Evolutionary conservation across 2,888 invertebrate species (phyloP), one percentile per base, ranked within the genome.

Genomic region (Drosophila gaucha): DNA sequence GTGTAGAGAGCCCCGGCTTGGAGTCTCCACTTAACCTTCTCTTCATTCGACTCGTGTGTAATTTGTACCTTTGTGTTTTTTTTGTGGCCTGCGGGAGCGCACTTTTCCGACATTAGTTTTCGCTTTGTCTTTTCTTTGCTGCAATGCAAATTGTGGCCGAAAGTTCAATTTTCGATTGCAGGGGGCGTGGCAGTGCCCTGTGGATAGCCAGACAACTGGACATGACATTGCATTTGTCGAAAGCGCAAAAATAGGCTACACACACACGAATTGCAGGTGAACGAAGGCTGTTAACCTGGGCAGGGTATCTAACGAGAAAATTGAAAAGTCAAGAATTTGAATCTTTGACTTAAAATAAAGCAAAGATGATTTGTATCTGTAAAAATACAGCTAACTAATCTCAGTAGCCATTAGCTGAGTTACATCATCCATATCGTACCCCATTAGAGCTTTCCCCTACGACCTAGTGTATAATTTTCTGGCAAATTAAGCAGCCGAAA

Each of bases 401-500:
- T n/a, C n/a, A n/a, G n/a, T n/a, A n/a, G n/a, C n/a, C n/a, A n/a
- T n/a, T n/a, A n/a, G n/a, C n/a, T n/a, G n/a, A n/a, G n/a, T n/a
- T n/a, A n/a, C n/a, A n/a, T n/a, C n/a, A n/a, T n/a, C n/a, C n/a
- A n/a, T n/a, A n/a, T n/a, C n/a, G n/a, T n/a, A n/a, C 22, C 36
- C 50, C 41, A 18, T 30, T 10, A 10, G 22, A 41, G 24, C 26
- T 38, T 1, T 30, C 12, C 16, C 8, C 22, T n/a, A 22, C 10
- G 33, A 41, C 24, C 3, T 41, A 16, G 31, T 47, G 28, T 10
- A 64, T 54, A 38, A 80, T 80, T 80, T 75, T 72, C 69, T 67
- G 66, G 59, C 49, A 52, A 78, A 80, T 76, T 80, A 78, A 59
- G 36, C 74, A 76, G 69, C 46, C 39, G n/a, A 65, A 74, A 59